Evolutionary conservation across 2,888 invertebrate genomes (phyloP).

Genomic region (Cataglyphis livida): DNA sequence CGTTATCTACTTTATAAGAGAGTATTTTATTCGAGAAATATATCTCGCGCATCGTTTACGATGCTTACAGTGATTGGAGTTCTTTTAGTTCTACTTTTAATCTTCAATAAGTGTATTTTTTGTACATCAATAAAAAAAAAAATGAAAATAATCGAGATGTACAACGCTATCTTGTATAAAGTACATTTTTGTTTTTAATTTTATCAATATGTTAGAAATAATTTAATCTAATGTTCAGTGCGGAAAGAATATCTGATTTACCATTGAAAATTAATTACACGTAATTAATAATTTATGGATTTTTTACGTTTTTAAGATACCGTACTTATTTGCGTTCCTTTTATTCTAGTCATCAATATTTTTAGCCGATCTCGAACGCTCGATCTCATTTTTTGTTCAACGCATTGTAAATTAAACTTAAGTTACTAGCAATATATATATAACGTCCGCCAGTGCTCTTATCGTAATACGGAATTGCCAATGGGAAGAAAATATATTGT

Average conservation of each 20-base stretch:
- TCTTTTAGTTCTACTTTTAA: background rate
- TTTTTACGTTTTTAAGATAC: background rate
- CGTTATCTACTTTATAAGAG: slow-evolving; percentile 85
- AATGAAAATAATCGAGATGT: background rate
- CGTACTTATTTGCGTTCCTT: slow-evolving; percentile 79
- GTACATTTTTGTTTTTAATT: background rate
- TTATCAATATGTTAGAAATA: slow-evolving; percentile 10
- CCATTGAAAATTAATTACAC: slow-evolving; percentile 20
- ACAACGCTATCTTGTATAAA: background rate
- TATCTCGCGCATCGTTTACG: slow-evolving; percentile 58
- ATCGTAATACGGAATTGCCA: slow-evolving; percentile 76
- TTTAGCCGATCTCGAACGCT: slow-evolving; percentile 77
- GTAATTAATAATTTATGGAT: slow-evolving; percentile 22
- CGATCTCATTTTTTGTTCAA: slow-evolving; percentile 77
- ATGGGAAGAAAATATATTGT: slow-evolving; percentile 80
- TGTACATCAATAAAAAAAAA: background rate
- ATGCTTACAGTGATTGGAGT: slow-evolving; percentile 3
- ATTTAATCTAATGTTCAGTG: slow-evolving; percentile 11
- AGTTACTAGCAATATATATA: slow-evolving; percentile 50
- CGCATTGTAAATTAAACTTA: slow-evolving; percentile 40
- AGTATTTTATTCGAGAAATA: slow-evolving; percentile 77
- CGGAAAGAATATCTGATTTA: background rate
- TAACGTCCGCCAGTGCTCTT: slow-evolving; percentile 82
- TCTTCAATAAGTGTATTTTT: slow-evolving; percentile 26
- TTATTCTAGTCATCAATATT: slow-evolving; percentile 82